These are phyloP conservation scores for Pelmatolapia mariae DNA, from an alignment of 2,113 vertebrate genomes.

Conservation along the genomic window DNA sequence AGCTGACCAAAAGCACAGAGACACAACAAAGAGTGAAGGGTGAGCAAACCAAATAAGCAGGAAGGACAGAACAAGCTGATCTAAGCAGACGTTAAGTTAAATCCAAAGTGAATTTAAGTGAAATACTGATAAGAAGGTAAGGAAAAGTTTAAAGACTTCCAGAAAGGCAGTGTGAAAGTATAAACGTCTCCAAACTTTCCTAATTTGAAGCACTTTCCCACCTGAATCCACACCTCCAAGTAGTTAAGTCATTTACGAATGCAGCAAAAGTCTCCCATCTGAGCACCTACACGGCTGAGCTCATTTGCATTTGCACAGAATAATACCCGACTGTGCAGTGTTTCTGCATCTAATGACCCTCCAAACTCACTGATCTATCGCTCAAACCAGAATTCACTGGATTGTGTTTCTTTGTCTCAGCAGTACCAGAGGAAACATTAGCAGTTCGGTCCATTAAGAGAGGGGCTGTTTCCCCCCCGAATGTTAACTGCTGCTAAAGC, in stretches of 20 bases:
- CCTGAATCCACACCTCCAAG: neutral
- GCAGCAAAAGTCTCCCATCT: neutral
- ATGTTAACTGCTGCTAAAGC: neutral
- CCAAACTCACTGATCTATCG: neutral
- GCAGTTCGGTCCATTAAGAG: neutral
- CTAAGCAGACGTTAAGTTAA: neutral
- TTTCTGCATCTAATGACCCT: neutral
- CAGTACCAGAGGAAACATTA: neutral
- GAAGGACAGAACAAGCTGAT: neutral
- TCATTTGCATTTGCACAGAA: neutral
- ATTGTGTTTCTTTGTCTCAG: neutral
- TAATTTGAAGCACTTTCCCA: neutral
- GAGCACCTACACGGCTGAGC: neutral
- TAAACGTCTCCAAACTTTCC: neutral
- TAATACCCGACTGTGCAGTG: neutral
- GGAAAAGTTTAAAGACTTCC: neutral
- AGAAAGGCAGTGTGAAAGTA: neutral
- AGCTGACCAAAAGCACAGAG: neutral
- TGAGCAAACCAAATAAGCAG: neutral
- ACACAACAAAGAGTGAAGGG: neutral
- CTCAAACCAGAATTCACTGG: neutral
- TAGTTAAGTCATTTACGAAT: neutral
- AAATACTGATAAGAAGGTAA: neutral
- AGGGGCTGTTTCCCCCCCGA: neutral
- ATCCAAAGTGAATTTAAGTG: neutral